Conservation (phyloP, 2,888 invertebrate genomes). For the Beris chalybata region DNA sequence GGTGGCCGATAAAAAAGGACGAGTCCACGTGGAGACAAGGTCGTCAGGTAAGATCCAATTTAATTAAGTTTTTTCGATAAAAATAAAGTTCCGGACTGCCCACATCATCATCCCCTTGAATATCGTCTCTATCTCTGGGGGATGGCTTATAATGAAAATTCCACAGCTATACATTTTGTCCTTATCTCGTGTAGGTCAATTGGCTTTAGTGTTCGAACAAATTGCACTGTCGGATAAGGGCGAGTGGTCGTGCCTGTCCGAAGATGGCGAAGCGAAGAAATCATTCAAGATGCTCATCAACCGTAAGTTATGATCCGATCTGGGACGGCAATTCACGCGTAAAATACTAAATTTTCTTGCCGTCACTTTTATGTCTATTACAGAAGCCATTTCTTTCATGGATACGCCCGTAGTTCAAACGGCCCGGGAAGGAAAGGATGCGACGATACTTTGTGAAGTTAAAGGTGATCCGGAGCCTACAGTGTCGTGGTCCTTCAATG, state of each 20-base stretch:
- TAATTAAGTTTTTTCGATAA: neutral
- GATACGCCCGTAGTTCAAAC: constrained; percentile 59
- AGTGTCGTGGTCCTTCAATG: constrained; percentile 58
- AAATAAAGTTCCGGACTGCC: neutral
- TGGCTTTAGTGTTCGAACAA: constrained; percentile 58
- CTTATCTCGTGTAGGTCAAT: constrained; percentile 46
- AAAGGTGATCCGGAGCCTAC: constrained; percentile 57
- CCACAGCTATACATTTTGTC: neutral
- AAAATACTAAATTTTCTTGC: constrained; percentile 20
- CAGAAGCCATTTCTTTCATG: constrained; percentile 60
- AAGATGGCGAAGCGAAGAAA: constrained; percentile 47
- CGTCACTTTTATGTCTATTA: constrained; percentile 35
- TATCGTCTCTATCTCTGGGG: neutral
- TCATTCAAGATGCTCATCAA: constrained; percentile 55
- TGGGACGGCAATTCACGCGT: constrained; percentile 8
- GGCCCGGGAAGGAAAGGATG: constrained; percentile 59
- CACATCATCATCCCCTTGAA: constrained; percentile 2
- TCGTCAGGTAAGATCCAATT: constrained; percentile 46
- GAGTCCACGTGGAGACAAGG: constrained; percentile 55
- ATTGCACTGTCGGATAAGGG: constrained; percentile 58
- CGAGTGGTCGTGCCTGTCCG: constrained; percentile 57
- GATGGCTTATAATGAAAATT: constrained; percentile 1
- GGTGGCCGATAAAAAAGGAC: constrained; percentile 54
- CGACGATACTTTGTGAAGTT: constrained; percentile 55
- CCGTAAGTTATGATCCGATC: constrained; percentile 50